Conservation (phyloP, 2,797 vertebrate species). For the Argyrosomus regius region DNA sequence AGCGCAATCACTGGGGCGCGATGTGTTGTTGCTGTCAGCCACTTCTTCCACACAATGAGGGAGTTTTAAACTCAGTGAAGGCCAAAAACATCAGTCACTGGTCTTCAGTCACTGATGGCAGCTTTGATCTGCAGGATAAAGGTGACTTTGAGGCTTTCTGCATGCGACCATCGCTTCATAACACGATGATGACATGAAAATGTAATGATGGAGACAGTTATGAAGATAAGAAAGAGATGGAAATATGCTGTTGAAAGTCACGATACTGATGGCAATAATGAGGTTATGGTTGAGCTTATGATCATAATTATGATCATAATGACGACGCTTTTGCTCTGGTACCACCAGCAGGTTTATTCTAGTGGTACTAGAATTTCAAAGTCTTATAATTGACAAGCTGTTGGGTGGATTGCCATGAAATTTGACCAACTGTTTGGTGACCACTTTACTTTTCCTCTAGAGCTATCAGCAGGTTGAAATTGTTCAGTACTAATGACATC, state of each 20-base stretch:
- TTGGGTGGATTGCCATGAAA: background rate
- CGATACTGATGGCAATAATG: slow-evolving; percentile 11
- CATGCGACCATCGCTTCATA: slow-evolving; percentile 20
- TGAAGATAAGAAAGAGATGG: slow-evolving; percentile 26
- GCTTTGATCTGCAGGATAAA: slow-evolving; percentile 70
- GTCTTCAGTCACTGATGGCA: slow-evolving; percentile 42
- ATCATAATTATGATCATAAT: slow-evolving; percentile 25
- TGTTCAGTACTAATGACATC: background rate
- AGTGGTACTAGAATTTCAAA: too few relatives aligned
- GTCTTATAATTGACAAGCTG: too few relatives aligned
- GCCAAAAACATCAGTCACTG: slow-evolving; percentile 53
- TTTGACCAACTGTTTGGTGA: background rate
- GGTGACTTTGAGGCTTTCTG: slow-evolving; percentile 61
- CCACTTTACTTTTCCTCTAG: background rate
- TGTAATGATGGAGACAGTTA: slow-evolving; percentile 36
- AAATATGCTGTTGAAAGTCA: slow-evolving; percentile 12
- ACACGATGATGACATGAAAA: slow-evolving; percentile 44
- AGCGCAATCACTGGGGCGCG: slow-evolving; percentile 56
- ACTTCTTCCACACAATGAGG: slow-evolving; percentile 49
- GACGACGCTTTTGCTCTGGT: background rate
- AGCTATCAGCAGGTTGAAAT: background rate
- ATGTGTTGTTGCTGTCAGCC: slow-evolving; percentile 53
- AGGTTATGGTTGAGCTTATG: slow-evolving; percentile 4
- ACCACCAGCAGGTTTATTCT: background rate
- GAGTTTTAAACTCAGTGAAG: slow-evolving; percentile 31